Percentiles rank a stretch among this genome's conserved stretches.
Evolutionary conservation across 2,113 vertebrate species (phyloP).

Genomic region (Mastomys natalensis): DNA sequence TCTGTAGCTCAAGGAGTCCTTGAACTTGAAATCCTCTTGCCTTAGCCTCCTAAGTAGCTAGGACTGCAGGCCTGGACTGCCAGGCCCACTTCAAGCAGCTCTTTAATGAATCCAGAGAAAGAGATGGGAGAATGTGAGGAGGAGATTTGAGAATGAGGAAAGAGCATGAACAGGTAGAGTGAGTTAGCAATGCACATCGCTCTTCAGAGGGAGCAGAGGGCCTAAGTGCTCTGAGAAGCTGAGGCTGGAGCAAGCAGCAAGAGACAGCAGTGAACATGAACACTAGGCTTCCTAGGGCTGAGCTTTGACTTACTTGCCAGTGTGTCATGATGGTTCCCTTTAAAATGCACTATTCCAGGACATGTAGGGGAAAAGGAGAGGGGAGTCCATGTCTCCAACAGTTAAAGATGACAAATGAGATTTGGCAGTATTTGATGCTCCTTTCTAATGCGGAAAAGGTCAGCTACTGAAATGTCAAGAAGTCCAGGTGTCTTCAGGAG

Average conservation of each 20-base stretch:
- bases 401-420: neutral
- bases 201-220: neutral
- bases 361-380: neutral
- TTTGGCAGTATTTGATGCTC: neutral
- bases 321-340: neutral
- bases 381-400: neutral
- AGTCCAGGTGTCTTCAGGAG: neutral
- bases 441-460: neutral
- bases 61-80: neutral
- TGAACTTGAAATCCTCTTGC: neutral
- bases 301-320: neutral
- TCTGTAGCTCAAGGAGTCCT: neutral
- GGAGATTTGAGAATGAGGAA: neutral
- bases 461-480: neutral
- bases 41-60: neutral
- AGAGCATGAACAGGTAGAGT: neutral
- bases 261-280: neutral
- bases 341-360: neutral
- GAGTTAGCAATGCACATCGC: neutral
- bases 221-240: neutral
- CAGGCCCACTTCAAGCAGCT: neutral
- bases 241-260: neutral
- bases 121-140: neutral
- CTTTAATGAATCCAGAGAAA: neutral
- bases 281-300: neutral